Percentiles rank a stretch among this genome's conserved stretches.
Conservation (phyloP, 2,113 vertebrate genomes). For the Carassius auratus region DNA sequence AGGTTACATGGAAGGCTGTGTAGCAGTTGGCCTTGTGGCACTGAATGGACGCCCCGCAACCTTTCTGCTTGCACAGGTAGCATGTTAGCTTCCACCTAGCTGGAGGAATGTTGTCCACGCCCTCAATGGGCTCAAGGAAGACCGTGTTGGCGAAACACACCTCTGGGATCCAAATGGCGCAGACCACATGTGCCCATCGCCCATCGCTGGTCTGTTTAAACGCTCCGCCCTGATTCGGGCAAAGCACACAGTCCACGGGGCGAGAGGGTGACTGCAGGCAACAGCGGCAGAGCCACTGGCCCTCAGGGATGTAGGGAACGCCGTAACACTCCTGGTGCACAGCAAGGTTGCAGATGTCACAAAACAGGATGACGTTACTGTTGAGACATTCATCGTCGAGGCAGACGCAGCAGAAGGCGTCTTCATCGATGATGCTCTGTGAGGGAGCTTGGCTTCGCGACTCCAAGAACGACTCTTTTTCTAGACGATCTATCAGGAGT, state of each 20-base stretch:
- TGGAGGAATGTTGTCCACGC: constrained; percentile 96
- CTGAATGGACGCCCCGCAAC: constrained; percentile 77
- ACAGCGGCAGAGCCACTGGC: too few relatives aligned
- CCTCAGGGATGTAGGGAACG: too few relatives aligned
- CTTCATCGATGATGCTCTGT: constrained; percentile 90
- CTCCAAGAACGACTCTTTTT: constrained; percentile 93
- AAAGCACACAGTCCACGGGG: constrained; percentile 93
- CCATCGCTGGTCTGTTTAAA: constrained; percentile 98
- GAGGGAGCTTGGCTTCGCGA: constrained; percentile 84
- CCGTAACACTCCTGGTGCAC: too few relatives aligned
- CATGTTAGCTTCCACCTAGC: constrained; percentile 99
- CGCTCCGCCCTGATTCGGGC: constrained; percentile 97
- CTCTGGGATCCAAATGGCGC: constrained; percentile 97
- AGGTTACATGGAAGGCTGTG: constrained; percentile 98
- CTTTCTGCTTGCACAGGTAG: constrained; percentile 96
- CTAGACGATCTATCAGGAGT: constrained; percentile 88
- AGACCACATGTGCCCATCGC: constrained; percentile 97
- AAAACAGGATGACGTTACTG: too few relatives aligned
- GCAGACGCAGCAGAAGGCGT: constrained; percentile 96
- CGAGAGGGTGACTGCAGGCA: too few relatives aligned
- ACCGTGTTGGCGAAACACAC: constrained; percentile 99
- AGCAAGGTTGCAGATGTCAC: too few relatives aligned
- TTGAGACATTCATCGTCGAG: too few relatives aligned
- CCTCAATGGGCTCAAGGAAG: constrained; percentile 98
- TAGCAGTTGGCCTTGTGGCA: constrained; percentile 99